Evolutionary conservation across 35 echinoderm and acorn worm species (phyloP), one percentile per base, ranked within the genome.

Genomic region (Apostichopus parvimensis): DNA sequence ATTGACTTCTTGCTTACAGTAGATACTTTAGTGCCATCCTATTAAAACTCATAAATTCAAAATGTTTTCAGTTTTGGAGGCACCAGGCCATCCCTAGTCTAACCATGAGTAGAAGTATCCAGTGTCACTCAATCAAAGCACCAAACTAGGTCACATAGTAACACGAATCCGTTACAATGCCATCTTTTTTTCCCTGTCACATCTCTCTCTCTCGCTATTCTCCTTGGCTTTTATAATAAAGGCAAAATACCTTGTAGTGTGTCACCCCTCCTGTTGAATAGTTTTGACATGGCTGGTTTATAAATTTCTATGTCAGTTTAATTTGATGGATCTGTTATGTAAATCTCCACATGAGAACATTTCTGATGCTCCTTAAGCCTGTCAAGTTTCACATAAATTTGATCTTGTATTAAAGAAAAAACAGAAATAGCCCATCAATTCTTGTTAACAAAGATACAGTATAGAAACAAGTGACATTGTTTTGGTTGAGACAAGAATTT

Each of bases 91-190:
- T 61, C 12, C 3, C 8, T 61, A 61, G 58, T 61, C 58, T 61
- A 61, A 61, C 58, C 58, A 61, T 12, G 7, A 61, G 12, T 8
- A 12, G 58, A 9, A 12, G 58, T 75, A 22, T 75, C 12, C 71
- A 75, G 15, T 75, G 71, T 75, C 71, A 75, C 17, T 14, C 17
- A 75, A 75, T 75, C 71, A 6, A 18, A 75, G 71, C 71, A 75
- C 71, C n/a, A 18, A 75, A 75, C 71, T 75, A 75, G 71, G 71
- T 75, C 71, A 75, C 71, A 75, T n/a, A 75, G 17, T n/a, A 75
- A 75, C 13, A 75, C 5, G 71, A 75, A n/a, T 75, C 71, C 4
- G 71, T 14, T 75, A 20, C 71, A 75, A 20, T 75, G 11, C 14
- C 71, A 75, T 75, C 4, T 22, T 18, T 75, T 75, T 7, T 75